phyloP scores from a whole-genome alignment of 1,140 invertebrate species.

The Andrena cerasifolii region DNA sequence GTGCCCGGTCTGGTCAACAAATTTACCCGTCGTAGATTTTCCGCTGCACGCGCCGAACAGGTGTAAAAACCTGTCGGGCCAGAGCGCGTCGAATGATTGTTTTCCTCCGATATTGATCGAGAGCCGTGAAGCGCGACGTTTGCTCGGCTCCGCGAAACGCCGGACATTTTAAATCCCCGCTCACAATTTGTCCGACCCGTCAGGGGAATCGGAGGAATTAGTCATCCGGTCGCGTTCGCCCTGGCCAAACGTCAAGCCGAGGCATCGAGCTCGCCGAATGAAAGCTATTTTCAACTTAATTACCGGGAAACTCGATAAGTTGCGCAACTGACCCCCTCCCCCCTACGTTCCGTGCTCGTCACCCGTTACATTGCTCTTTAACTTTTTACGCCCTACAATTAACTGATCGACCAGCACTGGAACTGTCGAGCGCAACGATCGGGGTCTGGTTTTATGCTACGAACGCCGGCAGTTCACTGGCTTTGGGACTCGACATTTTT shows the following conservation, averaged over 20 bases:
- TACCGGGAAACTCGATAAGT: constrained; percentile 19
- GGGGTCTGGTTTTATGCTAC: too few relatives aligned
- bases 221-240: background rate
- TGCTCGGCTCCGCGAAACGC: constrained; percentile 17
- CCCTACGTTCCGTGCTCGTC: too few relatives aligned
- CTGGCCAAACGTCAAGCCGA: constrained; percentile 9
- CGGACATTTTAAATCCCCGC: constrained; percentile 15
- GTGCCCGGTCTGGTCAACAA: background rate
- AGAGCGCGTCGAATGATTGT: constrained; percentile 5
- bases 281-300: constrained; percentile 33
- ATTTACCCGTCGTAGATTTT: constrained; percentile 17
- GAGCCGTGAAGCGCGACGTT: background rate
- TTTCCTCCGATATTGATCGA: constrained; percentile 25
- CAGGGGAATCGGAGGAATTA: constrained; percentile 19
- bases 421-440: too few relatives aligned
- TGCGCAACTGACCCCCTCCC: background rate
- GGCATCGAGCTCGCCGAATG: background rate
- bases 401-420: too few relatives aligned
- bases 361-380: background rate
- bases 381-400: background rate
- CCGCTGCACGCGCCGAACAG: background rate
- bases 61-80: background rate
- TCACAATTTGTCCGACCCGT: constrained; percentile 10
- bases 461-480: too few relatives aligned
- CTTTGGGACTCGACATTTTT: too few relatives aligned